Base-by-base conservation (phyloP, 2,797 vertebrate species). In the Poliocrania exsul region DNA sequence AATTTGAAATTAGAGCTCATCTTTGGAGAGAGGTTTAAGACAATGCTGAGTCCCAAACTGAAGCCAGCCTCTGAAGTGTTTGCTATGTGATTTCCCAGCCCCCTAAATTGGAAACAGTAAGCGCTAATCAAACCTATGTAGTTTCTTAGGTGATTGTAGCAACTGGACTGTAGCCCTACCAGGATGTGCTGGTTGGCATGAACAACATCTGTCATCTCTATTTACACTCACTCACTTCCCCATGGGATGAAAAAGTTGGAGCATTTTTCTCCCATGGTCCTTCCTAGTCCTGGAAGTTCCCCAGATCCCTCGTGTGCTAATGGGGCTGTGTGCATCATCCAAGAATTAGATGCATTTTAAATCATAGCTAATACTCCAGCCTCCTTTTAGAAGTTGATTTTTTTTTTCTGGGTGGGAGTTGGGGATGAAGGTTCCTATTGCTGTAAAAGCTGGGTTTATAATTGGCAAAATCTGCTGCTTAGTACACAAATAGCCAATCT, bases 301-400 rank as follows among this genome's bases (percentile, higher is more conserved):
- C 7, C 23, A 78, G 20, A 58, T n/a, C 53, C 57, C 37, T 13
- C 19, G n/a, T 35, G 75, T 71, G 47, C 23, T 82, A 56, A 58
- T 9, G 20, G 54, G 35, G 31, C 42, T 89, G 89, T 89, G 38
- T 44, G 72, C 47, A 66, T 25, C 37, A 89, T 62, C 31, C 35
- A 92, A 90, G 37, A 84, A 65, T 40, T 42, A 79, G 53, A 79
- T 33, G 19, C 11, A 53, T 62, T 74, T 67, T 60, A 89, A 91
- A 67, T 73, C 17, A 54, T 18, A 82, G 46, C 25, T 53, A 58
- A 62, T 44, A 38, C 3, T 61, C 44, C 23, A 80, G 35, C 15
- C 38, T 72, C 16, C n/a, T 53, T 84, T 86, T 67, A 75, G 24
- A 51, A 40, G 40, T 16, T 33, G 51, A 47, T 31, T 50, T 61